These are phyloP conservation scores for Neotragus moschatus DNA, from an alignment of 2,113 vertebrate species.

Conservation along the genomic window DNA sequence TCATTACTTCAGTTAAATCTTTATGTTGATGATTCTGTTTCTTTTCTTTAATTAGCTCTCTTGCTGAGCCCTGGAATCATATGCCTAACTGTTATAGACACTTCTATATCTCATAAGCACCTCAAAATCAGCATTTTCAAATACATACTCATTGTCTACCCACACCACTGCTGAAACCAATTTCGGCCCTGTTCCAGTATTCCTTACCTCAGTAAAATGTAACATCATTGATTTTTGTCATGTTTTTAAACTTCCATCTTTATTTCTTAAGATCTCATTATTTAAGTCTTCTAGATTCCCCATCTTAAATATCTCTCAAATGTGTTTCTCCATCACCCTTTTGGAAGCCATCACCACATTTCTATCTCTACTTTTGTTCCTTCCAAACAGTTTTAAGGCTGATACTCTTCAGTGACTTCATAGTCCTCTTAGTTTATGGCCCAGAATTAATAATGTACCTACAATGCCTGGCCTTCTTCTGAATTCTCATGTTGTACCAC, in stretches of 20 bases:
- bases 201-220: neutral
- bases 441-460: neutral
- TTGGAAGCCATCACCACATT: neutral
- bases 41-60: neutral
- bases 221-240: neutral
- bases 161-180: neutral
- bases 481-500: neutral
- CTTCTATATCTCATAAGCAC: neutral
- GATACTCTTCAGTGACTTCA: neutral
- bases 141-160: neutral
- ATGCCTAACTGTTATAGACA: neutral
- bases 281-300: neutral
- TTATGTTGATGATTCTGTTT: neutral
- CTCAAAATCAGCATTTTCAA: slow-evolving; percentile 15
- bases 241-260: neutral
- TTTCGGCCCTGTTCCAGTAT: neutral
- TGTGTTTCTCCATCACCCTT: neutral
- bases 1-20: neutral
- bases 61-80: neutral
- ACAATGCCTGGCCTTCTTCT: neutral
- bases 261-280: neutral
- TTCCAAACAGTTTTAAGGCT: neutral
- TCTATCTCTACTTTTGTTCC: neutral
- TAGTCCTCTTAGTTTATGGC: neutral
- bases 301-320: neutral